phyloP scores from a whole-genome alignment of 2,888 invertebrate genomes.

The Theretra japonica region DNA sequence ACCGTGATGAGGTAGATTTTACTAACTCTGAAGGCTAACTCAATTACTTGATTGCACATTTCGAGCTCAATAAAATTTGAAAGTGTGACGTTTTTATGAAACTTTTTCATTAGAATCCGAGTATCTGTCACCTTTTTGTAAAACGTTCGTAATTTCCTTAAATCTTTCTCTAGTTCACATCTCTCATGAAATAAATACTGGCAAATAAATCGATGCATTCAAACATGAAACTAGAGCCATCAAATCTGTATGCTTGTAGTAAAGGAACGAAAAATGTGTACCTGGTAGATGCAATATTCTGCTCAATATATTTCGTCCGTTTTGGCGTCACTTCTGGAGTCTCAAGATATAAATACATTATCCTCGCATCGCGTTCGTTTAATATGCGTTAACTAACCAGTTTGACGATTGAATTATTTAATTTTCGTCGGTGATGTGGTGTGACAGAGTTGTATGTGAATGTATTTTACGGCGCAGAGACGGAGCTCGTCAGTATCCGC shows the following conservation, averaged over 20 bases:
- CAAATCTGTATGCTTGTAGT: background rate
- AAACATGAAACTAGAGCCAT: background rate
- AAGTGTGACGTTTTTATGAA: slow-evolving; percentile 1
- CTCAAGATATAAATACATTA: slow-evolving; percentile 23
- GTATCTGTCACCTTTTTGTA: background rate
- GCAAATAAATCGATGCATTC: background rate
- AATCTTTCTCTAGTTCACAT: background rate
- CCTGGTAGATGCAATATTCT: slow-evolving; percentile 3
- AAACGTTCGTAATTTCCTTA: background rate
- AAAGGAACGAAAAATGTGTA: background rate
- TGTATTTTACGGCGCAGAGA: background rate
- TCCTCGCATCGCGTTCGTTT: slow-evolving; percentile 12
- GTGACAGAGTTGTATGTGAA: background rate
- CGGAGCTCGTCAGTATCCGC: background rate
- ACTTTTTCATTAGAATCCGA: background rate
- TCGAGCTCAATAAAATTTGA: slow-evolving; percentile 1
- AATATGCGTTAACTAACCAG: background rate
- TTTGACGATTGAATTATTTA: slow-evolving; percentile 14
- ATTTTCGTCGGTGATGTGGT: background rate
- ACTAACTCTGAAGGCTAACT: slow-evolving; percentile 47
- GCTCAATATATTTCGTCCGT: background rate
- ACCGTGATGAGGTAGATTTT: slow-evolving; percentile 34
- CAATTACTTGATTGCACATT: slow-evolving; percentile 66
- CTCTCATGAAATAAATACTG: background rate
- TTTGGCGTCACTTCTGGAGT: slow-evolving; percentile 26